Evolutionary conservation across 2,888 invertebrate species (phyloP), one percentile per base, ranked within the genome.

Genomic region (Cheiracanthium punctorium): DNA sequence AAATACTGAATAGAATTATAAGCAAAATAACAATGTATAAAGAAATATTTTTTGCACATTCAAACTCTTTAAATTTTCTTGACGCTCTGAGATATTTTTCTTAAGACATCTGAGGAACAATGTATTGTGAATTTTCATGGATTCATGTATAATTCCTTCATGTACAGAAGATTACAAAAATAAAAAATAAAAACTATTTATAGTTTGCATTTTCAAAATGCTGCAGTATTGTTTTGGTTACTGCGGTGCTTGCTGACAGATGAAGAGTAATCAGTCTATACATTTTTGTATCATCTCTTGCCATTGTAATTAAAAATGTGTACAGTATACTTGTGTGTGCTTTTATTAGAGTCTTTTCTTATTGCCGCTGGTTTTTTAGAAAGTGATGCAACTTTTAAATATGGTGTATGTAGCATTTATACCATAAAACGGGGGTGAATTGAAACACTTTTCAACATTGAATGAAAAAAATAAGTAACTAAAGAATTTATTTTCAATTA

Each of bases 291-390:
- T 69, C 58, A 85, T 85, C 79, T 79, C 79, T 85, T 85, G 84
- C 73, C 84, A 85, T 85, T 85, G 84, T 85, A 85, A 85, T 85
- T 85, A 85, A 85, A 82, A 79, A 73, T 85, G 84, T 85, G 84
- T 85, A 85, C 84, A 85, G 84, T 74, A 77, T 58, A 20, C 29
- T 48, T 28, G 14, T 73, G 30, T 52, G 17, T 52, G 4, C 29
- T 43, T n/a, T n/a, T n/a, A n/a, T n/a, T n/a, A n/a, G n/a, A n/a
- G n/a, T n/a, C n/a, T n/a, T n/a, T n/a, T n/a, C n/a, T n/a, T n/a
- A n/a, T n/a, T n/a, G n/a, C n/a, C n/a, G n/a, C n/a, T n/a, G n/a
- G n/a, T n/a, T n/a, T n/a, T n/a, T n/a, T n/a, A n/a, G n/a, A n/a
- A n/a, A n/a, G n/a, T n/a, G n/a, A n/a, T n/a, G n/a, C n/a, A n/a